These are phyloP conservation scores for Lottia scabra DNA, from an alignment of 2,888 invertebrate genomes.

Conservation along the genomic window DNA sequence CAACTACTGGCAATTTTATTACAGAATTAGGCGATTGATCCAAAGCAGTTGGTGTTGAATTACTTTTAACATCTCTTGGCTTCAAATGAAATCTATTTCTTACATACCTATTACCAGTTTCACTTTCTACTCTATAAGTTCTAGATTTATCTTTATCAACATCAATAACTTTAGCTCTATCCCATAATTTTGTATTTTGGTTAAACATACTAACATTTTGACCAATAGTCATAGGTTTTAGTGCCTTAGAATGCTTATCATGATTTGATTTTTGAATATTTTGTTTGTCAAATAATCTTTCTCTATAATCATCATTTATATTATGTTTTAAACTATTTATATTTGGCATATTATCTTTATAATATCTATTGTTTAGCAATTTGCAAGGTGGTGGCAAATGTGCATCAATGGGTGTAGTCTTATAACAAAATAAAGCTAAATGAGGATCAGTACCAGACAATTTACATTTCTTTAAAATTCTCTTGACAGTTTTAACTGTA, in stretches of 20 bases:
- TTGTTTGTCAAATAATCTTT: neutral
- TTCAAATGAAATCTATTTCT: conserved; percentile 2
- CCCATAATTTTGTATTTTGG: neutral
- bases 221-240: neutral
- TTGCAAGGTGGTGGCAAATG: neutral
- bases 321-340: neutral
- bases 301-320: neutral
- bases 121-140: neutral
- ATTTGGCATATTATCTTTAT: neutral
- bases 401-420: neutral
- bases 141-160: neutral
- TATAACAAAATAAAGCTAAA: neutral
- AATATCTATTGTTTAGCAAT: neutral
- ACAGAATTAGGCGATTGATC: no score
- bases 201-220: neutral
- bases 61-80: neutral
- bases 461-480: neutral
- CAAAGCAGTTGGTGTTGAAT: no score
- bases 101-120: neutral
- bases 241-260: neutral
- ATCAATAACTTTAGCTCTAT: neutral
- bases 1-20: neutral
- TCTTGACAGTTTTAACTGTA: neutral
- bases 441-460: neutral
- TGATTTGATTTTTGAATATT: neutral